A percentile compares a stretch with the other conserved stretches of the same genome.
These are phyloP conservation scores for Monochamus saltuarius DNA, from an alignment of 1,140 invertebrate species.

Conservation along the genomic window DNA sequence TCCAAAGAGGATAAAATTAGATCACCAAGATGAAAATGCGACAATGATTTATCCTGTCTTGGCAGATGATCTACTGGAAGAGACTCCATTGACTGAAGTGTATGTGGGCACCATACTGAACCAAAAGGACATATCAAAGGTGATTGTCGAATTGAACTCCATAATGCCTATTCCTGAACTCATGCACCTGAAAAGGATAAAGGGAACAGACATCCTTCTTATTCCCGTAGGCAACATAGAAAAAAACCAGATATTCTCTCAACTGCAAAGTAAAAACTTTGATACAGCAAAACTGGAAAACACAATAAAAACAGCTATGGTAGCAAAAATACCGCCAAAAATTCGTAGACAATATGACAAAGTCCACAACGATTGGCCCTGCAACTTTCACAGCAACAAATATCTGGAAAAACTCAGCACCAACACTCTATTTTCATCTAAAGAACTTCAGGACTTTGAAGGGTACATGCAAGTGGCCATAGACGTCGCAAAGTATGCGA, in stretches of 20 bases:
- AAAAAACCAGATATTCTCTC: conserved; percentile 52
- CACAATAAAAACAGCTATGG: conserved; percentile 58
- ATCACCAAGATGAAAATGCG: not conserved
- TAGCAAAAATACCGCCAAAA: conserved; percentile 63
- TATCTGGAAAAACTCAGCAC: conserved; percentile 65
- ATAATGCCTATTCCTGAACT: conserved; percentile 61
- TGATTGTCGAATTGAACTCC: conserved; percentile 60
- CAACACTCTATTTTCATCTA: conserved; percentile 63
- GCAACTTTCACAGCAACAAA: conserved; percentile 80
- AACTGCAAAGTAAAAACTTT: conserved; percentile 55
- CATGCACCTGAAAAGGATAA: conserved; percentile 73
- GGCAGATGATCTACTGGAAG: conserved; percentile 55
- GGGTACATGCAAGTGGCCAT: conserved; percentile 64
- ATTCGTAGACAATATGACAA: conserved; percentile 68
- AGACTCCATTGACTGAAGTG: conserved; percentile 58
- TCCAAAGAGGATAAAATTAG: not conserved
- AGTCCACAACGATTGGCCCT: conserved; percentile 71
- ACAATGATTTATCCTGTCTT: conserved; percentile 52
- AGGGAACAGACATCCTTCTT: conserved; percentile 62
- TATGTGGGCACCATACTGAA: conserved; percentile 62
- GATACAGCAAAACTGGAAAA: conserved; percentile 57
- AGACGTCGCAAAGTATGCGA: conserved; percentile 51
- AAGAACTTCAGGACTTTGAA: conserved; percentile 62
- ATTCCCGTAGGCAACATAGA: conserved; percentile 48
- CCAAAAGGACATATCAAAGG: conserved; percentile 63